Evolutionary conservation across 2,797 vertebrate genomes (phyloP).

Genomic region (Etheostoma nigrum): DNA sequence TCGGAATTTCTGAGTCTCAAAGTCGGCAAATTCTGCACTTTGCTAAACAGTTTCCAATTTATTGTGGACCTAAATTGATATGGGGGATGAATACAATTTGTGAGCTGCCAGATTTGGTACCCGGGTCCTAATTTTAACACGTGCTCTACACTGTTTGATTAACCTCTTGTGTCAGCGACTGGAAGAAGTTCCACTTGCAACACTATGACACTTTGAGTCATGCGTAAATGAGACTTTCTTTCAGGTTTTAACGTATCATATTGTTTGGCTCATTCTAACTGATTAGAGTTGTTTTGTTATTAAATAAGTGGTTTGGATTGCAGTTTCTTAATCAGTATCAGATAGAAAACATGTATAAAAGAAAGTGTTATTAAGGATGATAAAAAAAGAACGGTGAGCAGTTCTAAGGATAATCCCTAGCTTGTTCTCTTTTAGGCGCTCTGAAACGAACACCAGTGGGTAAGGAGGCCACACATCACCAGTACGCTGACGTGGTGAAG

Average conservation of each 20-base stretch:
- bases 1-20: too few relatives aligned
- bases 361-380: not conserved
- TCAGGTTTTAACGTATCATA: too few relatives aligned
- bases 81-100: too few relatives aligned
- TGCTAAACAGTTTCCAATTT: too few relatives aligned
- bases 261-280: too few relatives aligned
- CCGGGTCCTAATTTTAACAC: too few relatives aligned
- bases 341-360: not conserved
- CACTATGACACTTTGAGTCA: not conserved
- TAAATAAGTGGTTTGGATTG: not conserved
- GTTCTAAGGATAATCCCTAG: not conserved
- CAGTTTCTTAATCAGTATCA: not conserved
- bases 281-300: not conserved
- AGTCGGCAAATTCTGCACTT: too few relatives aligned
- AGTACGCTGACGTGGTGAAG: constrained; percentile 78
- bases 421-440: constrained; percentile 56
- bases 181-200: too few relatives aligned
- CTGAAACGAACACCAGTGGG: constrained; percentile 76
- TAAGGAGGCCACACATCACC: constrained; percentile 78
- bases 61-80: too few relatives aligned
- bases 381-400: not conserved
- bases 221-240: not conserved
- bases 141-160: too few relatives aligned
- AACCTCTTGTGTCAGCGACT: too few relatives aligned
- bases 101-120: too few relatives aligned